Conservation (phyloP, 2,888 invertebrate genomes). For the Nomada ruficornis region DNA sequence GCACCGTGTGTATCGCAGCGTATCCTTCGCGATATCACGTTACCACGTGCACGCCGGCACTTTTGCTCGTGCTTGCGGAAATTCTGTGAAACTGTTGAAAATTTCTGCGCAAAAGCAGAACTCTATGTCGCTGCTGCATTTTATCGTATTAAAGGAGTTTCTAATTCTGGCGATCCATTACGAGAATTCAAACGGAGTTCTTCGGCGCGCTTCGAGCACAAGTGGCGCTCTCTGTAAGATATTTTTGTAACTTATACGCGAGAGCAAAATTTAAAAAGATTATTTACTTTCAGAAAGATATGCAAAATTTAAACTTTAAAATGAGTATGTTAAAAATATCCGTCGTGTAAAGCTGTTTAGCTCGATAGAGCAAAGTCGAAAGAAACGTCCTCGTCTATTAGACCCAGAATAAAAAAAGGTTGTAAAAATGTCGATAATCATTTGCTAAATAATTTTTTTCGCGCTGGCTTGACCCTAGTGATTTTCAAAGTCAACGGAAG, state of each 20-base stretch:
- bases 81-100: constrained; percentile 25
- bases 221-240: not conserved
- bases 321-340: no score
- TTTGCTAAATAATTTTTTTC: constrained; percentile 53
- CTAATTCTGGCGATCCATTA: not conserved
- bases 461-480: constrained; percentile 7
- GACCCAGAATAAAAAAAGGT: constrained; percentile 19
- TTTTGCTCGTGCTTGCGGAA: constrained; percentile 42
- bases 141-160: not conserved
- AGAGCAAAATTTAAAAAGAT: no score
- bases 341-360: constrained; percentile 5
- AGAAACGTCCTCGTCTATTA: constrained; percentile 9
- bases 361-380: not conserved
- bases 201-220: not conserved
- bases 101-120: constrained; percentile 43
- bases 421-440: constrained; percentile 36
- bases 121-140: constrained; percentile 9
- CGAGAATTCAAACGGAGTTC: constrained; percentile 15
- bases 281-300: no score
- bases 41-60: constrained; percentile 55
- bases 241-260: not conserved
- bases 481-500: constrained; percentile 48
- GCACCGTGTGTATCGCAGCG: constrained; percentile 51
- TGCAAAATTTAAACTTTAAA: no score
- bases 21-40: constrained; percentile 56